Base-by-base conservation (phyloP, 1,140 invertebrate species). In the Atta cephalotes region DNA sequence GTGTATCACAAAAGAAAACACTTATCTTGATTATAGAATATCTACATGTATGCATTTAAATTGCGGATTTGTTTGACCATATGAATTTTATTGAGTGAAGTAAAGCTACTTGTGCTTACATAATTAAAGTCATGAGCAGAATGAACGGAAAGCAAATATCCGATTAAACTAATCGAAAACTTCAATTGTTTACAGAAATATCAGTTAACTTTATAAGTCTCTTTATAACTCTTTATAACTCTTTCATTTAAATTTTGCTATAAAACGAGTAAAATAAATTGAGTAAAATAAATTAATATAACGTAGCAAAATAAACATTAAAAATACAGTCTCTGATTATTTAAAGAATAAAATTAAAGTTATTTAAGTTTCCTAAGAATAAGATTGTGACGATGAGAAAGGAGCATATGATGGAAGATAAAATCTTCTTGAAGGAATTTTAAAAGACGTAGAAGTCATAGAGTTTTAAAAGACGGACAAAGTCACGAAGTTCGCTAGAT, bases 351-450 rank as follows among this genome's bases (percentile, higher is more conserved):
- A 77, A 58, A 45, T 18, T 77, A 14, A 77, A 60, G 3, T 65
- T 65, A 45, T 18, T 62, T 45, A 31, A 63, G 9, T 14, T 35
- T 49, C 7, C 12, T 25, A 10, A 21, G 39, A 6, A 6, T 66
- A 49, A 79, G 12, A 31, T 4, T n/a, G 18, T 66, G 7, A 5
- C 7, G 18, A 16, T 53, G 4, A 14, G 18, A 21, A 2, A 45
- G 16, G 1, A 70, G 7, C 18, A n/a, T 1, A 12, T 10, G 16
- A 66, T 87, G 14, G 0, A 12, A 65, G 7, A 39, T 45, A 35
- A 85, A 71, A 68, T 51, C n/a, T 56, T 51, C 12, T 45, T 25
- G n/a, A 10, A 70, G 18, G 4, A 56, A 21, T 56, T 66, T 70
- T n/a, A 14, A 76, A 60, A 39, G 12, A 6, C 49, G 66, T n/a